phyloP scores from a whole-genome alignment of 2,888 invertebrate genomes.

The Cylindroiulus punctatus region DNA sequence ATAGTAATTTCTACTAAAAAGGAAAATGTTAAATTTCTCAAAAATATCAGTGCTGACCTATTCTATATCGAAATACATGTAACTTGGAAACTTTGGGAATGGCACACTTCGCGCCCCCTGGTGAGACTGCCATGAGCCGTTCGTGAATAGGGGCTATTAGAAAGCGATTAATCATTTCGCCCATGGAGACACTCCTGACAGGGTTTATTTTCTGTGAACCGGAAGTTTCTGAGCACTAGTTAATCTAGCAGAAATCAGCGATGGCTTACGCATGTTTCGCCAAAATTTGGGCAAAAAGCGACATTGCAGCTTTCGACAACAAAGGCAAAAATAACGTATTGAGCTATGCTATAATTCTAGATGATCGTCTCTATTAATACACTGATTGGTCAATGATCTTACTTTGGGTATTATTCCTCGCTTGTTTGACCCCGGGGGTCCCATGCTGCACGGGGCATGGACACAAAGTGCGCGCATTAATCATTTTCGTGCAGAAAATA shows the following conservation, averaged over 20 bases:
- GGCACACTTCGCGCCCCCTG: background rate
- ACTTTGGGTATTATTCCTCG: background rate
- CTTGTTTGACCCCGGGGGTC: conserved; percentile 16
- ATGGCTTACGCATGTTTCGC: background rate
- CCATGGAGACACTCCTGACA: conserved; percentile 22
- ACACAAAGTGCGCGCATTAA: background rate
- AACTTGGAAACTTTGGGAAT: background rate
- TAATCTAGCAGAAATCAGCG: conserved; percentile 33
- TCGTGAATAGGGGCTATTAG: conserved; percentile 43
- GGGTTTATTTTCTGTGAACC: conserved; percentile 38
- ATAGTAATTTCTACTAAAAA: too few relatives aligned
- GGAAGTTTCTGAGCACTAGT: conserved; percentile 40
- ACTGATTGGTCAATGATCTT: conserved; percentile 35
- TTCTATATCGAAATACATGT: too few relatives aligned
- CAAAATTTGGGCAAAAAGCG: background rate
- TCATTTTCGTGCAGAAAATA: background rate
- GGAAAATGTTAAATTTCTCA: too few relatives aligned
- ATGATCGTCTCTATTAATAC: background rate
- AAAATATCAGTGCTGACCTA: too few relatives aligned
- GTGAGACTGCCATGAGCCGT: background rate
- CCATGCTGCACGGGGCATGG: background rate
- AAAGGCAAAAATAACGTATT: conserved; percentile 12
- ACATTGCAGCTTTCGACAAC: background rate
- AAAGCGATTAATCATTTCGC: conserved; percentile 50
- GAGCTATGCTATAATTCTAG: background rate